These are phyloP conservation scores for Synanthedon vespiformis DNA, from an alignment of 2,888 invertebrate species.

Conservation along the genomic window DNA sequence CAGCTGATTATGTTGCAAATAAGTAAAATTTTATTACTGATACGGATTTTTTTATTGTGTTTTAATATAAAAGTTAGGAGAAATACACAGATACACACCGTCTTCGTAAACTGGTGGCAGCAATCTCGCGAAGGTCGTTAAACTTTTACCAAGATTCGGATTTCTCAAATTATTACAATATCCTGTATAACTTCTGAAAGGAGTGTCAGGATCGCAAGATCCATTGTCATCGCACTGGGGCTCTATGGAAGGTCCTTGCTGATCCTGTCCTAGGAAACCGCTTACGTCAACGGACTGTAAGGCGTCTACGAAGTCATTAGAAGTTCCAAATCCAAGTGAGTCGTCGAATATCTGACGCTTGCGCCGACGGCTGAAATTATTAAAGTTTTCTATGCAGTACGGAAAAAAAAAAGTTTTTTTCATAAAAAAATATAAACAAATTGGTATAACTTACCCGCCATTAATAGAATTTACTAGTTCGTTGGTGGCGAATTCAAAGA, in stretches of 20 bases:
- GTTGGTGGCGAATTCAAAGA: conserved; percentile 88
- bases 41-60: too few species aligned
- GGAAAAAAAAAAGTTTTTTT: neutral
- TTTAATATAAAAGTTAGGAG: neutral
- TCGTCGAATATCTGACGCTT: conserved; percentile 81
- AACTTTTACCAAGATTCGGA: conserved; percentile 84
- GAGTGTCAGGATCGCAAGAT: conserved; percentile 78
- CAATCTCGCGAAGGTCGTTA: conserved; percentile 87
- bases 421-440: neutral
- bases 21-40: neutral
- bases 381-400: neutral
- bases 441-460: conserved; percentile 43
- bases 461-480: conserved; percentile 81
- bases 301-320: conserved; percentile 79
- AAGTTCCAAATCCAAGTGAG: conserved; percentile 45
- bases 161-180: conserved; percentile 90
- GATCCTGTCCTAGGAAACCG: conserved; percentile 74
- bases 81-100: conserved; percentile 59
- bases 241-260: conserved; percentile 72
- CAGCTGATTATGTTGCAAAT: neutral
- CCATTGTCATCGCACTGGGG: conserved; percentile 79
- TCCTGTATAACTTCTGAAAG: conserved; percentile 82
- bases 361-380: conserved; percentile 62
- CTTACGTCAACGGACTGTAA: conserved; percentile 84
- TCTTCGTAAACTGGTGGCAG: conserved; percentile 90